These are phyloP conservation scores for Phymatocera aterrima DNA, from an alignment of 2,888 invertebrate species.

Conservation along the genomic window DNA sequence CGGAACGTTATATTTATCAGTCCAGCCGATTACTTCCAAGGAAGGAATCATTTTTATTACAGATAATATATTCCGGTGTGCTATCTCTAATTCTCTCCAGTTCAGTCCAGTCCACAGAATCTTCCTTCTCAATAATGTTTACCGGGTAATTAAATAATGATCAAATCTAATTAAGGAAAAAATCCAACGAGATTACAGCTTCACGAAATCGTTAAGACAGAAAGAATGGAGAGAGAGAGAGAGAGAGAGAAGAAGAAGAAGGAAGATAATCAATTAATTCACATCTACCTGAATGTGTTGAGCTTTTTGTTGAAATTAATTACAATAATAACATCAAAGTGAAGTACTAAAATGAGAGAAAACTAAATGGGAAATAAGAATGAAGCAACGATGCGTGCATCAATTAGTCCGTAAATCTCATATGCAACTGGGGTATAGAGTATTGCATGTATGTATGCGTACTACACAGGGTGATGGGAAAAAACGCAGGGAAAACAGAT, in stretches of 20 bases:
- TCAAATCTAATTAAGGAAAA: constrained; percentile 9
- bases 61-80: constrained; percentile 19
- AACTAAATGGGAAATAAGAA: neutral
- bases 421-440: no score
- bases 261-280: neutral
- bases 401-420: neutral
- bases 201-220: neutral
- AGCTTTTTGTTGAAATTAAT: neutral
- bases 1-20: constrained; percentile 43
- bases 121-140: constrained; percentile 6
- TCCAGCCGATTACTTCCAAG: constrained; percentile 25
- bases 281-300: neutral
- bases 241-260: no score
- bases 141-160: constrained; percentile 20
- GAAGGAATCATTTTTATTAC: constrained; percentile 36
- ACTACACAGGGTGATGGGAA: neutral
- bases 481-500: constrained; percentile 16
- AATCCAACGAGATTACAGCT: neutral
- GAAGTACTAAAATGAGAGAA: neutral
- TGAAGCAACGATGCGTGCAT: neutral
- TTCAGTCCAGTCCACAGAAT: neutral
- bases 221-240: neutral
- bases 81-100: neutral
- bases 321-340: neutral
- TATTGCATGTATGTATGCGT: no score